Percentiles rank a stretch among this genome's conserved stretches.
Conservation (phyloP, 2,888 invertebrate genomes). For the Nematopogon swammerdamellus region DNA sequence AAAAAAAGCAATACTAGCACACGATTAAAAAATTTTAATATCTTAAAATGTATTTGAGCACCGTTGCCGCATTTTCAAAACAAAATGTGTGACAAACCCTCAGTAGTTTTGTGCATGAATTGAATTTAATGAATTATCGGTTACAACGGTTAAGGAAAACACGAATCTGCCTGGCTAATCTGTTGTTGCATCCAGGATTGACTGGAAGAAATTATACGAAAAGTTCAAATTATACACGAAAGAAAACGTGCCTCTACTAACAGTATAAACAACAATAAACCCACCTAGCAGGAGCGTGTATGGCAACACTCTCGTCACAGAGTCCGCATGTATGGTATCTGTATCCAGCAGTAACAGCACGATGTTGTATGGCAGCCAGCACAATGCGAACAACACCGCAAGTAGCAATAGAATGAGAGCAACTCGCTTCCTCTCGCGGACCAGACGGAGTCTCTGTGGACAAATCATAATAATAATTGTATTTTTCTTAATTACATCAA, state of each 20-base stretch:
- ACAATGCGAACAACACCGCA: conserved; percentile 70
- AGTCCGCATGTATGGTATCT: conserved; percentile 35
- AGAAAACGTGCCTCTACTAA: too few species aligned
- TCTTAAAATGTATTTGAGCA: neutral
- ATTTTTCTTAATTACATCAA: too few species aligned
- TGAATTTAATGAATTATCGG: too few species aligned
- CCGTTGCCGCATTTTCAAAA: neutral
- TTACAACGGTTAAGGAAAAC: too few species aligned
- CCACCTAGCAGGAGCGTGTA: conserved; percentile 66
- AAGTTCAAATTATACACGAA: too few species aligned
- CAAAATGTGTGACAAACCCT: too few species aligned
- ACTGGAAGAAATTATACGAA: too few species aligned
- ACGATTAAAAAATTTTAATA: conserved; percentile 2
- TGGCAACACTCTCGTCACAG: conserved; percentile 43
- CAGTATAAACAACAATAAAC: too few species aligned
- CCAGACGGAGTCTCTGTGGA: conserved; percentile 56
- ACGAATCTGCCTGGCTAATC: too few species aligned
- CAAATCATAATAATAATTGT: too few species aligned
- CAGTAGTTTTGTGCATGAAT: too few species aligned
- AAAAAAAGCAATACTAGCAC: conserved; percentile 4
- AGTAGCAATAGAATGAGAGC: conserved; percentile 72
- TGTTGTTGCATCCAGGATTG: too few species aligned
- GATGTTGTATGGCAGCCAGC: conserved; percentile 78
- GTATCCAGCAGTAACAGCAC: conserved; percentile 64
- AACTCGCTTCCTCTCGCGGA: conserved; percentile 68